Conservation (phyloP, 2,888 invertebrate genomes). For the Tetragonula carbonaria region DNA sequence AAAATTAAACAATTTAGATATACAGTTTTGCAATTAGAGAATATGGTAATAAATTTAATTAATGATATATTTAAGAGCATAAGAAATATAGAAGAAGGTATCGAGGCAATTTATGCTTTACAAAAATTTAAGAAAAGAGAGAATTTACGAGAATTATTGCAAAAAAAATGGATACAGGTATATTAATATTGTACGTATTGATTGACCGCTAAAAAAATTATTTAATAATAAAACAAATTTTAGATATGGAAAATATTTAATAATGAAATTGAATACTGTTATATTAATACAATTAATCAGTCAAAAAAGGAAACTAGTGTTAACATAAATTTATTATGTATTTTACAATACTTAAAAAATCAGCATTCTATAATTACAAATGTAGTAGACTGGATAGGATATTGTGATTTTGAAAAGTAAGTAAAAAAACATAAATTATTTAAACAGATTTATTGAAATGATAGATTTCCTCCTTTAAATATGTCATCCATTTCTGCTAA, state of each 20-base stretch:
- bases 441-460: constrained; percentile 55
- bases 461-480: constrained; percentile 31
- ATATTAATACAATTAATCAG: constrained; percentile 86
- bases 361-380: constrained; percentile 74
- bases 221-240: neutral
- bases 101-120: constrained; percentile 85
- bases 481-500: constrained; percentile 36
- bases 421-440: constrained; percentile 45
- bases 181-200: neutral
- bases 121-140: constrained; percentile 70
- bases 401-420: constrained; percentile 70
- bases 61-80: constrained; percentile 85
- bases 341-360: constrained; percentile 85
- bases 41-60: constrained; percentile 86
- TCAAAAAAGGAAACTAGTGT: constrained; percentile 88
- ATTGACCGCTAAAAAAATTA: neutral
- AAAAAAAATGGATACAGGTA: constrained; percentile 76
- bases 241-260: constrained; percentile 91
- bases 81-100: constrained; percentile 85
- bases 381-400: constrained; percentile 78
- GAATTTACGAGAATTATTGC: constrained; percentile 69
- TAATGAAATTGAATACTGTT: constrained; percentile 89
- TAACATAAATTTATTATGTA: constrained; percentile 87
- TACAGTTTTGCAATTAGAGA: constrained; percentile 85
- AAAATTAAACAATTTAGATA: constrained; percentile 75